Evolutionary conservation across 92 coral and sea anemone genomes (phyloP).

Genomic region (Isaurus tuberculatus): DNA sequence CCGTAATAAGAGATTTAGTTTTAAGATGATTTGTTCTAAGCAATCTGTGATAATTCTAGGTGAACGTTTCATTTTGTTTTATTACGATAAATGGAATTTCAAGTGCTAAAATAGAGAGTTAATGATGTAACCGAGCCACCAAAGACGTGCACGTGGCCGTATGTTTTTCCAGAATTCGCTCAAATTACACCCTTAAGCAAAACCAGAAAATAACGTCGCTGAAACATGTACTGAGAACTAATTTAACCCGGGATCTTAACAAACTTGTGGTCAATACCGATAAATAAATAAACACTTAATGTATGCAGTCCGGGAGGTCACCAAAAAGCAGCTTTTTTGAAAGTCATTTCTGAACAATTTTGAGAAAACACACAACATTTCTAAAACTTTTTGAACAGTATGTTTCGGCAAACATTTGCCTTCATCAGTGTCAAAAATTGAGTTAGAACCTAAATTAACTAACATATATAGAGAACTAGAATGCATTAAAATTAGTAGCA

Average conservation of each 20-base stretch:
- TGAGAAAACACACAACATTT: too few species aligned
- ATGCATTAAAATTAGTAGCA: too few species aligned
- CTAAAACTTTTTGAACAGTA: too few species aligned
- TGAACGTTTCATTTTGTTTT: background rate
- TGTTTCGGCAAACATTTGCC: too few species aligned
- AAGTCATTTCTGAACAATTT: too few species aligned
- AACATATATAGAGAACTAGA: too few species aligned
- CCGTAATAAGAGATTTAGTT: background rate
- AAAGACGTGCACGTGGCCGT: background rate
- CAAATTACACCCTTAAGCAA: background rate
- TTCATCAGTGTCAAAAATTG: too few species aligned
- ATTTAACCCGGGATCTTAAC: background rate
- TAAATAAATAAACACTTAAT: background rate
- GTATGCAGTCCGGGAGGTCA: too few species aligned
- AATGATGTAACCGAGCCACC: background rate
- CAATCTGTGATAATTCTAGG: background rate
- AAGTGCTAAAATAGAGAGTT: background rate
- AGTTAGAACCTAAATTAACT: too few species aligned
- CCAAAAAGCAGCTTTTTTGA: too few species aligned
- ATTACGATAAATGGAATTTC: background rate
- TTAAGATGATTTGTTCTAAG: conserved; percentile 2
- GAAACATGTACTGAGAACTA: background rate
- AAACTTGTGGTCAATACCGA: background rate
- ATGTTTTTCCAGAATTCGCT: conserved; percentile 16
- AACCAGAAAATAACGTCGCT: background rate